phyloP scores from a whole-genome alignment of 2,888 invertebrate species.

The Macaria notata region DNA sequence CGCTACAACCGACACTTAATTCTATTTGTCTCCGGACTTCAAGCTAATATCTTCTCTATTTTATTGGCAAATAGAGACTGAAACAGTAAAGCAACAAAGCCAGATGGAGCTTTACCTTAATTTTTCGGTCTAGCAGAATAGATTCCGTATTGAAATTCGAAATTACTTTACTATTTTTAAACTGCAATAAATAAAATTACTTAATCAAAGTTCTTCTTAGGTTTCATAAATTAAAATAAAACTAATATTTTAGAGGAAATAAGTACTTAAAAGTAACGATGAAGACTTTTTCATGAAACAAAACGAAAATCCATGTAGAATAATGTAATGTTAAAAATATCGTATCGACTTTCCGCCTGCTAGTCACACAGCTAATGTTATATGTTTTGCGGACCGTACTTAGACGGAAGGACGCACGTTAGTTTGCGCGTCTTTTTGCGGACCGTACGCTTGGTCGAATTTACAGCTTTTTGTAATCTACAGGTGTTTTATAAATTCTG shows the following conservation, averaged over 20 bases:
- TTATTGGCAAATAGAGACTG: neutral
- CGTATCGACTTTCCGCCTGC: neutral
- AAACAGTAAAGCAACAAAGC: neutral
- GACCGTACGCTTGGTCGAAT: neutral
- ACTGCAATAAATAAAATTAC: too few relatives aligned
- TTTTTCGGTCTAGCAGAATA: neutral
- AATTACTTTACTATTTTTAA: too few relatives aligned
- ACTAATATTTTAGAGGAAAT: too few relatives aligned
- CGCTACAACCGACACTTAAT: constrained; percentile 14
- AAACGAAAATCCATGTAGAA: too few relatives aligned
- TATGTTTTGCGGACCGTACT: constrained; percentile 24
- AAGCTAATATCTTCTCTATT: constrained; percentile 4
- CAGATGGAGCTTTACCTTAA: too few relatives aligned
- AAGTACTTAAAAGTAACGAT: too few relatives aligned
- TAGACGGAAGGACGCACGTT: neutral
- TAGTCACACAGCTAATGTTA: constrained; percentile 2
- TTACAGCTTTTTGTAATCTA: neutral
- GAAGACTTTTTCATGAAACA: too few relatives aligned
- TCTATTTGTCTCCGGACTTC: constrained; percentile 10
- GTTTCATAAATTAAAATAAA: too few relatives aligned
- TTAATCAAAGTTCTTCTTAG: too few relatives aligned
- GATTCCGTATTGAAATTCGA: too few relatives aligned
- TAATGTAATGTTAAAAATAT: neutral
- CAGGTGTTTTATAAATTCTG: too few relatives aligned
- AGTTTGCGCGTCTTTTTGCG: neutral